Evolutionary conservation across 2,797 vertebrate species (phyloP).

Genomic region (Acanthis flammea): DNA sequence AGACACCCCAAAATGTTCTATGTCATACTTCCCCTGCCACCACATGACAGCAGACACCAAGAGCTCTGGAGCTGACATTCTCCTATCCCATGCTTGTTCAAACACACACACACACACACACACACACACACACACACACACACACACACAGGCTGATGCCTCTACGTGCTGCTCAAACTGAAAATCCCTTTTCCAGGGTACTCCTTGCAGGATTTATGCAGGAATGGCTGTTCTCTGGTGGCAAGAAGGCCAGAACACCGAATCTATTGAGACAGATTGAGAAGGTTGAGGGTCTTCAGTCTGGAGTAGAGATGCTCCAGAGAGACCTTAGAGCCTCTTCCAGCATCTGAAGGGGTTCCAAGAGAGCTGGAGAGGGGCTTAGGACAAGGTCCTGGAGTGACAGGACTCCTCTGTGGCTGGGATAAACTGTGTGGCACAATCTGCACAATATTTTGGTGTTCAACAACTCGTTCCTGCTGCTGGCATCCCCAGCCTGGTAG

Average conservation of each 20-base stretch:
- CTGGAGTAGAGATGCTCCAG: neutral
- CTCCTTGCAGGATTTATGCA: rapidly evolving
- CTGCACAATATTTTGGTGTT: neutral
- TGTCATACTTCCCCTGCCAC: rapidly evolving
- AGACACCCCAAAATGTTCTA: rapidly evolving
- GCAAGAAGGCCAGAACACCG: neutral
- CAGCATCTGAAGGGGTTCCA: neutral
- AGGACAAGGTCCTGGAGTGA: neutral
- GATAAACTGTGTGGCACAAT: neutral
- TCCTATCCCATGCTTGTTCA: rapidly evolving
- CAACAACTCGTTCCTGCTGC: neutral
- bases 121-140: too few species aligned
- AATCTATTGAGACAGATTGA: neutral
- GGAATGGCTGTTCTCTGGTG: neutral
- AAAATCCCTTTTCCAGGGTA: neutral
- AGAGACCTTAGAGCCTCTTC: neutral
- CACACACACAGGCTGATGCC: neutral
- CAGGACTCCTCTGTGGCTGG: neutral
- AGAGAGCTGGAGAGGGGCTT: neutral
- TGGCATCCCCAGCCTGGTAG: neutral
- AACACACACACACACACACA: neutral
- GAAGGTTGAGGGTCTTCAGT: neutral
- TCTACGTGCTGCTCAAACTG: neutral
- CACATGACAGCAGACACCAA: neutral
- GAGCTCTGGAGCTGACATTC: neutral